Conservation (phyloP, 2,113 vertebrate genomes). For the Laticauda laticaudata region DNA sequence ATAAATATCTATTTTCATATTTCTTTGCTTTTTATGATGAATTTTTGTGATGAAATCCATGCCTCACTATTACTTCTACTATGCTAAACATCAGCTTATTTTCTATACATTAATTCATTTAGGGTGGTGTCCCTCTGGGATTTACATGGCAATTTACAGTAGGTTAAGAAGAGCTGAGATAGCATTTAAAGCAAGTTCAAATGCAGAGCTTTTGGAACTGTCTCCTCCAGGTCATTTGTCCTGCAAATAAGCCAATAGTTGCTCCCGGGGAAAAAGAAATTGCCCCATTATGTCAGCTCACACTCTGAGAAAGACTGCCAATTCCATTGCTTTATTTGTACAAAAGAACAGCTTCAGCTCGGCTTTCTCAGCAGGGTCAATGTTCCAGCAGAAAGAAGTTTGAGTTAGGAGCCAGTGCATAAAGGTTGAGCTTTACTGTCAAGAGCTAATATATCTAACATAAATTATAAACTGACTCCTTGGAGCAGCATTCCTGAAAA, state of each 20-base stretch:
- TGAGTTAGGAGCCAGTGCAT: constrained; percentile 51
- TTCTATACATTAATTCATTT: not conserved
- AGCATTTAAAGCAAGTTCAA: constrained; percentile 64
- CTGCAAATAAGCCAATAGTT: constrained; percentile 60
- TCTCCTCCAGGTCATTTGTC: constrained; percentile 68
- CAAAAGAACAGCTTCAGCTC: constrained; percentile 46
- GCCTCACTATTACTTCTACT: not conserved
- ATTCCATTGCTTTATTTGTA: constrained; percentile 33
- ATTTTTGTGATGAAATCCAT: not conserved
- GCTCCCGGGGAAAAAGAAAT: constrained; percentile 63
- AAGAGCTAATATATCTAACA: constrained; percentile 29
- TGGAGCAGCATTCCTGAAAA: constrained; percentile 62
- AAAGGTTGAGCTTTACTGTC: constrained; percentile 45
- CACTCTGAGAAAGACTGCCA: constrained; percentile 62
- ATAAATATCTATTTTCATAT: not conserved
- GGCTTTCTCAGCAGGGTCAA: constrained; percentile 68
- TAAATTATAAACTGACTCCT: constrained; percentile 36
- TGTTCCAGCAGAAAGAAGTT: constrained; percentile 64
- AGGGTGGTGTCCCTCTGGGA: not conserved
- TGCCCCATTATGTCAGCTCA: constrained; percentile 70
- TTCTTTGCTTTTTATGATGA: not conserved
- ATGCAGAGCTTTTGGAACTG: constrained; percentile 41
- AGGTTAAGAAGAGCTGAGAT: constrained; percentile 59
- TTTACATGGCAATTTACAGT: constrained; percentile 44
- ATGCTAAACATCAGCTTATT: not conserved